Base-by-base conservation (phyloP, 2,113 vertebrate species). In the Pandion haliaetus region DNA sequence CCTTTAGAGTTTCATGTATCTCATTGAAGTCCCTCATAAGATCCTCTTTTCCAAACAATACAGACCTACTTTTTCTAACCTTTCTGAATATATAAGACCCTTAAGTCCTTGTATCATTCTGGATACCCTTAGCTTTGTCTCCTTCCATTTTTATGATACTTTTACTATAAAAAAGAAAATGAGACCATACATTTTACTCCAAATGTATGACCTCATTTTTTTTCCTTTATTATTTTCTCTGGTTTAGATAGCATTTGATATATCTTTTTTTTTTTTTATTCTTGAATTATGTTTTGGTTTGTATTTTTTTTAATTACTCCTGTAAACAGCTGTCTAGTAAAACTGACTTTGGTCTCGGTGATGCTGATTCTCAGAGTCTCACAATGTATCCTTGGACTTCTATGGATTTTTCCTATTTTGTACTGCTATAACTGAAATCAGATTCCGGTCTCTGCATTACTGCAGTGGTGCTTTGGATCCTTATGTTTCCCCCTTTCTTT, bases 31-130 rank as follows among this genome's bases (percentile, higher is more conserved):
- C 45, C 20, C 70, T 91, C 54, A 26, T 58, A 94, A 90, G 78
- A 80, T 55, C 26, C 42, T 66, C 42, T 91, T 94, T 93, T 88
- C 84, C 55, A 94, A 95, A 95, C 66, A 90, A 83, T 36, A 54
- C 47, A 95, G 71, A 83, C 32, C 63, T 91, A 83, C n/a, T 73
- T 93, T 88, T 89, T 42, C 61, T 96, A 88, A 88, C 52, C 82
- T 93, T 73, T 94, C 65, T 54, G 69, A 93, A 88, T 92, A 49
- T 32, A 12, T 52, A 69, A 90, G 65, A 91, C 54, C 29, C 61
- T 76, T 34, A 86, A 92, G 69, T 65, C 49, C 52, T 63, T 72
- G 7, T 79, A 86, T 78, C 32, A 76, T 92, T 88, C 76, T 72
- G 61, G 49, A 77, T 74, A 25, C 12, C 57, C 76, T 97, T 92